phyloP scores from a whole-genome alignment of 2,113 vertebrate genomes.

The Panurus biarmicus region DNA sequence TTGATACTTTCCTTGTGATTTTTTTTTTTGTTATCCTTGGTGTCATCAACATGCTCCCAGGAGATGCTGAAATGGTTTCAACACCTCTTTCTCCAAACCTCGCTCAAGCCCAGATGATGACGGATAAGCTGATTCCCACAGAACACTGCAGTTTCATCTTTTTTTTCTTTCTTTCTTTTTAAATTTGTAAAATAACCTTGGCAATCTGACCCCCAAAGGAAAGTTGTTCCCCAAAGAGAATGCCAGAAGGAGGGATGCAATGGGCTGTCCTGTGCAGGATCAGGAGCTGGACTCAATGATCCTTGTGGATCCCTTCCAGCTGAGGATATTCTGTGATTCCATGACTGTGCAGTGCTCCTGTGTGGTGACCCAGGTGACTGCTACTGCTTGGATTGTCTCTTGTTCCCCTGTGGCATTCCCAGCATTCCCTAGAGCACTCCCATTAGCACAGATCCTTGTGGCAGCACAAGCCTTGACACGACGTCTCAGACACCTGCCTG shows the following conservation, averaged over 20 bases:
- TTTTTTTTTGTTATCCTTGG: not conserved
- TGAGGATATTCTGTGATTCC: not conserved
- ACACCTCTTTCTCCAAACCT: not conserved
- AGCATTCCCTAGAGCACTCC: not conserved
- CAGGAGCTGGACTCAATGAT: not conserved
- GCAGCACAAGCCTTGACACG: accelerated
- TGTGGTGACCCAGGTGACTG: not conserved
- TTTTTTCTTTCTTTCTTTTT: too few species aligned
- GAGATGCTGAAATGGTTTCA: not conserved
- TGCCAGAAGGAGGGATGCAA: not conserved
- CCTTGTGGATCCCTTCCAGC: not conserved
- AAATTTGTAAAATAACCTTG: not conserved
- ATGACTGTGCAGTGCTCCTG: not conserved
- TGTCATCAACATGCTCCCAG: not conserved
- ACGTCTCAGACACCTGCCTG: accelerated
- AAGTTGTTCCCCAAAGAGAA: not conserved
- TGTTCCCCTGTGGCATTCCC: accelerated
- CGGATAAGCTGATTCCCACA: not conserved
- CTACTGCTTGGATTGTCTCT: accelerated
- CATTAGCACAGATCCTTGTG: not conserved
- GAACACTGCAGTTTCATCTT: not conserved
- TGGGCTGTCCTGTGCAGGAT: not conserved
- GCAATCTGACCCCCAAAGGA: not conserved
- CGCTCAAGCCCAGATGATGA: not conserved
- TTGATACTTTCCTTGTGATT: not conserved